Percentiles rank a stretch among this genome's conserved stretches.
Conservation (phyloP, 1,140 invertebrate species). For the Armadillidium nasatum region DNA sequence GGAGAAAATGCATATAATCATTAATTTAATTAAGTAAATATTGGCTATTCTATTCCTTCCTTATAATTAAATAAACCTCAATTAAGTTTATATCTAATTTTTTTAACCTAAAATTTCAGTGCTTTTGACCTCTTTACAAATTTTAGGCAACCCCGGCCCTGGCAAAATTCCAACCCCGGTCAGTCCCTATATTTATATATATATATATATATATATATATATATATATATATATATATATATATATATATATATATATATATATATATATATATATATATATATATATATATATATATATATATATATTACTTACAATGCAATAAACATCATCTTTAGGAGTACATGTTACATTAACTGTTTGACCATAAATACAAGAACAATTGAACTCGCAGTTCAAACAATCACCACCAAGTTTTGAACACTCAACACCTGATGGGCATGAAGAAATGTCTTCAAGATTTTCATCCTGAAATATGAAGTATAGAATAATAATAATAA, state of each 20-base stretch:
- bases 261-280: conserved; percentile 23
- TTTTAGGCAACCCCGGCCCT: too few species aligned
- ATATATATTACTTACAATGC: conserved; percentile 9
- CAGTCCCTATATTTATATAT: conserved; percentile 20
- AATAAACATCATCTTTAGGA: background rate
- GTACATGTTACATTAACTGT: conserved; percentile 23
- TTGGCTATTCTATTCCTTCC: too few species aligned
- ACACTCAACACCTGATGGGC: background rate
- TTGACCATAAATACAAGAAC: conserved; percentile 27
- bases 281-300: conserved; percentile 19
- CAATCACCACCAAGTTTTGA: conserved; percentile 20
- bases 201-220: conserved; percentile 25
- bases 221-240: conserved; percentile 20
- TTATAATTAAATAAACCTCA: too few species aligned
- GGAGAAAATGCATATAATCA: too few species aligned
- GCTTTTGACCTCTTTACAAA: too few species aligned
- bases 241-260: conserved; percentile 12
- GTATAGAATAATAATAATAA: too few species aligned
- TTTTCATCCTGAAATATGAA: background rate
- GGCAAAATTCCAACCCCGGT: too few species aligned
- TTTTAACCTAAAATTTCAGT: too few species aligned
- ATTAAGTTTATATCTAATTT: too few species aligned
- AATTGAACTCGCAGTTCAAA: conserved; percentile 26
- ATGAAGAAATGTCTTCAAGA: background rate
- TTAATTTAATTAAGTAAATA: too few species aligned